Evolutionary conservation across 1,140 invertebrate genomes (phyloP).

Genomic region (Saccostrea cuccullata): DNA sequence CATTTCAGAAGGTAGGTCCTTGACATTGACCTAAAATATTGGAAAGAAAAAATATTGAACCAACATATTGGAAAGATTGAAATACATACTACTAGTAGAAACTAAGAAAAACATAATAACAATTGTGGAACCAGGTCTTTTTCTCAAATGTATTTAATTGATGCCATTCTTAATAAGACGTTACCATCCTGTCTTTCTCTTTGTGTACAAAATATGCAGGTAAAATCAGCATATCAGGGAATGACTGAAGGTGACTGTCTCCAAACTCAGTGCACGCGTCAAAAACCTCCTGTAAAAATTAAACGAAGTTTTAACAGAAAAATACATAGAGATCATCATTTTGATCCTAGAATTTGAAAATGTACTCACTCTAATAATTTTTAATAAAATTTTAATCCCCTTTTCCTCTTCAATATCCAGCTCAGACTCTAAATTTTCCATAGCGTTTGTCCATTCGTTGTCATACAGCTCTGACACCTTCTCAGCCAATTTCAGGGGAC

Average conservation of each 20-base stretch:
- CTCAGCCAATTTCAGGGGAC: slow-evolving; percentile 47
- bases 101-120: neutral
- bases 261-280: neutral
- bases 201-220: neutral
- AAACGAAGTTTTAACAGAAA: neutral
- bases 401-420: slow-evolving; percentile 19
- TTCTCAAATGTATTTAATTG: too few species aligned
- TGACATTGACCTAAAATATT: neutral
- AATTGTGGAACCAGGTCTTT: neutral
- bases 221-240: neutral
- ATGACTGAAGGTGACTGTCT: neutral
- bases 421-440: slow-evolving; percentile 18
- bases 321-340: neutral
- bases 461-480: slow-evolving; percentile 45
- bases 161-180: neutral
- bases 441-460: slow-evolving; percentile 48
- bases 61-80: neutral
- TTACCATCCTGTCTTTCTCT: neutral
- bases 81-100: too few species aligned
- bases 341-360: neutral
- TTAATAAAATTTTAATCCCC: slow-evolving; percentile 24
- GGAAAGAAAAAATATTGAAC: neutral
- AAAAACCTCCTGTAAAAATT: neutral
- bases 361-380: slow-evolving; percentile 43
- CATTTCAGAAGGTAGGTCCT: neutral